Base-by-base conservation (phyloP, 2,888 invertebrate genomes). In the Leptinotarsa peninsularis region DNA sequence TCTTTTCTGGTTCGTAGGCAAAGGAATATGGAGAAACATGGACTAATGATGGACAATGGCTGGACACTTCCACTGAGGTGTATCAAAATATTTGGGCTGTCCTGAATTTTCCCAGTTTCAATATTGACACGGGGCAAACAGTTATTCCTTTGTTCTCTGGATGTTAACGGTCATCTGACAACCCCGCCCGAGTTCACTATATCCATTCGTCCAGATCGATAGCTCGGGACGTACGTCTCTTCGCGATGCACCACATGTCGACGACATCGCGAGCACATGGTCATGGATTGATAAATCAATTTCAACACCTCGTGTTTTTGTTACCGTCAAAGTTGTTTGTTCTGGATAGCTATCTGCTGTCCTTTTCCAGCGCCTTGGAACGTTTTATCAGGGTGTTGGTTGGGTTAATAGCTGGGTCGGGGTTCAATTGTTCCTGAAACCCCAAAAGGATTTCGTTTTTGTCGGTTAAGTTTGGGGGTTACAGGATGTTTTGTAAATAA, bases 221-320 rank as follows among this genome's bases (percentile, higher is more conserved):
- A 58, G 63, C 49, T 49, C 58, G 50, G 33, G 17, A 58, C 60
- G 58, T 70, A 21, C 10, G 70, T 70, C 58, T 23, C 4, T 68
- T 56, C 69, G 54, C 43, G 21, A 58, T 49, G 21, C 70, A 49
- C n/a, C 21, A 17, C 76, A 70, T 77, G 70, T 60, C 74, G 73
- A 76, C 79, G 76, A 77, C 77, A 74, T 75, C 75, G 77, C 72
- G 79, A 74, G 74, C 79, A 79, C 77, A 73, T 76, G 76, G 79
- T 72, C 77, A 73, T 71, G 67, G 67, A 76, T 71, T 76, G 77
- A 76, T 79, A 72, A 72, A 77, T 79, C 79, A 79, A 76, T 79
- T 77, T 77, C 77, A 76, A 76, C 79, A 79, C 79, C 76, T 76
- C 74, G 76, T 71, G 77, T 71, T 76, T 77, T 74, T 74, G 71